Evolutionary conservation across 2,797 vertebrate genomes (phyloP), one percentile per base, ranked within the genome.

Genomic region (Gymnoscopelus microlampas): DNA sequence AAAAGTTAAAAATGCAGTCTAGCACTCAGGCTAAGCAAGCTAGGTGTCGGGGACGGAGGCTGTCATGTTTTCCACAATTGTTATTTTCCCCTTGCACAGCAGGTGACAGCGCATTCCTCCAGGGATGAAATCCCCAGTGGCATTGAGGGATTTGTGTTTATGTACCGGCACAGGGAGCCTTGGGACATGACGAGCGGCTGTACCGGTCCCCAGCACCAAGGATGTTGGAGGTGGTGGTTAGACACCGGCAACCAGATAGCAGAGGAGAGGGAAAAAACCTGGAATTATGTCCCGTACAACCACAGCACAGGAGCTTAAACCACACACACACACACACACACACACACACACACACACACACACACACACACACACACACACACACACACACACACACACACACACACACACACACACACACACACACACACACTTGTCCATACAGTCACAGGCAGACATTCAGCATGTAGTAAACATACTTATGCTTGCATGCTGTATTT

Each of bases 11-110:
- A 62, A 61, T 71, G 65, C 60, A 24, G 78, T 58, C 73, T 69
- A 58, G 60, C 24, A 67, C 74, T 83, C 71, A 19, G 65, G 68
- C 76, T 76, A 78, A 71, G 66, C 71, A 66, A 81, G 71, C 67
- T 26, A 10, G 66, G 66, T 64, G 72, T 66, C 60, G 72, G 60
- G 77, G 72, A 84, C 60, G 23, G 60, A 79, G 19, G 76, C 78
- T 82, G 86, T 85, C 88, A 81, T 88, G 85, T 85, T 91, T 88
- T 87, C 70, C 4, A 73, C 84, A 65, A 78, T 82, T 89, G 89
- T 90, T 92, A 89, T 92, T 91, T 91, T 90, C 85, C 87, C 82
- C 62, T 76, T 81, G 79, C 85, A 71, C 79, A 82, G 89, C 87
- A 88, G 89, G 85, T 91, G 89, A 89, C 83, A 82, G 73, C 54